Conservation (phyloP, 2,113 vertebrate species). For the Leuciscus idus region DNA sequence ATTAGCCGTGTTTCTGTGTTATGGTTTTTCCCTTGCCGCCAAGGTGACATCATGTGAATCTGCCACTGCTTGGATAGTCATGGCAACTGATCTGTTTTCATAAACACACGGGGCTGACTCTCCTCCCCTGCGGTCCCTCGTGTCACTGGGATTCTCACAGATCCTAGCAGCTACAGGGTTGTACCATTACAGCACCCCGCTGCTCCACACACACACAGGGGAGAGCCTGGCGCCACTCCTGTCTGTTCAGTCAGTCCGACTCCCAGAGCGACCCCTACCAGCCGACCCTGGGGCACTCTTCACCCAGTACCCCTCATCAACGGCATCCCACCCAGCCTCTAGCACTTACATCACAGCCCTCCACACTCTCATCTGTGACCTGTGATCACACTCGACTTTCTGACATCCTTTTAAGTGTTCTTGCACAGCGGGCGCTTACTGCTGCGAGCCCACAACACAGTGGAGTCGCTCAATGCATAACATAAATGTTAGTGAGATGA, state of each 20-base stretch:
- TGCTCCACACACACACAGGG: slow-evolving; percentile 26
- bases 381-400: slow-evolving; percentile 42
- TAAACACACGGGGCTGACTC: slow-evolving; percentile 53
- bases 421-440: slow-evolving; percentile 30
- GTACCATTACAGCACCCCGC: slow-evolving; percentile 22
- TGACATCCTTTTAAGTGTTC: slow-evolving; percentile 44
- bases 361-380: slow-evolving; percentile 34
- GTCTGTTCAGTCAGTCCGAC: neutral
- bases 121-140: slow-evolving; percentile 20
- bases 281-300: slow-evolving; percentile 23
- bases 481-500: slow-evolving; percentile 49
- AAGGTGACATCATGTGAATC: slow-evolving; percentile 56
- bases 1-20: slow-evolving; percentile 48
- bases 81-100: slow-evolving; percentile 59
- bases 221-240: slow-evolving; percentile 37
- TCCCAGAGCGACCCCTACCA: slow-evolving; percentile 24
- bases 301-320: slow-evolving; percentile 15
- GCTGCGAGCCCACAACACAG: slow-evolving; percentile 31
- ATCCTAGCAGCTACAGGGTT: slow-evolving; percentile 26
- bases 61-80: slow-evolving; percentile 56
- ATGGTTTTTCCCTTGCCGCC: slow-evolving; percentile 50
- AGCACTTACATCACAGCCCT: slow-evolving; percentile 5
- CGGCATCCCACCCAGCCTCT: slow-evolving; percentile 3
- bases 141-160: slow-evolving; percentile 9
- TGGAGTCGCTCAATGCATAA: slow-evolving; percentile 37